Conservation (phyloP, 2,888 invertebrate genomes). For the Gastracanthus pulcherrimus region DNA sequence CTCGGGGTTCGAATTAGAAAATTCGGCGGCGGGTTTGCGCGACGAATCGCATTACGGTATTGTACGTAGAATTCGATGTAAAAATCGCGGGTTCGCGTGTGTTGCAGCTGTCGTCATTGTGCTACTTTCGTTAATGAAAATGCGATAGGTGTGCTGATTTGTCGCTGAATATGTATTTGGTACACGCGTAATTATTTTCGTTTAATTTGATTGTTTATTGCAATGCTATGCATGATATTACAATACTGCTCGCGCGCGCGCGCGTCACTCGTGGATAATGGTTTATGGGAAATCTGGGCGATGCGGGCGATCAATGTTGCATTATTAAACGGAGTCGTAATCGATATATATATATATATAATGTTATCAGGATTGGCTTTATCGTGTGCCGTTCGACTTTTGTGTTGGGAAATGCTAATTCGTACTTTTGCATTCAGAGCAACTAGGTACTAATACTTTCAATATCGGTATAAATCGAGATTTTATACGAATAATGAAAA, state of each 20-base stretch:
- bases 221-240: background rate
- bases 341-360: no score
- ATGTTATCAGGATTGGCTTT: no score
- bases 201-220: no score
- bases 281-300: background rate
- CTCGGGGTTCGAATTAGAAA: background rate
- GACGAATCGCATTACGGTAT: background rate
- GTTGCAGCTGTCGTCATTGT: constrained; percentile 1
- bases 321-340: constrained; percentile 1
- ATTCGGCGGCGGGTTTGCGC: background rate
- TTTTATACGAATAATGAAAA: no score
- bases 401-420: no score
- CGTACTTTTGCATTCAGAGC: no score
- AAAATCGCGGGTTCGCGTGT: no score
- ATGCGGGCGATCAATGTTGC: background rate
- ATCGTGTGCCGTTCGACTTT: no score
- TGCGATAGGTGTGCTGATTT: background rate
- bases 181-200: background rate
- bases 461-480: no score
- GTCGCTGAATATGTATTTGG: background rate
- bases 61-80: no score
- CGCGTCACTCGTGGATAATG: no score
- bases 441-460: no score
- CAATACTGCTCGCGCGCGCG: background rate
- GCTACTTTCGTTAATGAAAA: constrained; percentile 9